Evolutionary conservation across 2,888 invertebrate species (phyloP).

Genomic region (Dryobotodes eremita): DNA sequence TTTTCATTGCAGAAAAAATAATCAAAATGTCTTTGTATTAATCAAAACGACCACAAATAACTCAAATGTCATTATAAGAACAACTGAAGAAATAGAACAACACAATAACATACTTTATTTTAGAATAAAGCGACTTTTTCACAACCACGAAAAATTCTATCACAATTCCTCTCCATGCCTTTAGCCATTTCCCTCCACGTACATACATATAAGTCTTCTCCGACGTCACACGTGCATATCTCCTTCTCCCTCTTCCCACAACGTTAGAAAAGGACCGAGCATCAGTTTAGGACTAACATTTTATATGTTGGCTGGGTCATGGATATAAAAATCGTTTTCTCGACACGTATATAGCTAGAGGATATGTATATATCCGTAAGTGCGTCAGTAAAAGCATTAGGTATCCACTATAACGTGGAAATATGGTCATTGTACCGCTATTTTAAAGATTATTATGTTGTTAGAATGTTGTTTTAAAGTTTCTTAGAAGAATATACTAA

Average conservation of each 20-base stretch:
- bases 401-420: conserved; percentile 86
- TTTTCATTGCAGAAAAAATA: not conserved
- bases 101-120: too few species aligned
- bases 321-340: conserved; percentile 90
- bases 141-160: conserved; percentile 9
- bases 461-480: conserved; percentile 30
- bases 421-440: conserved; percentile 80
- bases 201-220: conserved; percentile 81
- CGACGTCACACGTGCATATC: conserved; percentile 86
- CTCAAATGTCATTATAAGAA: not conserved
- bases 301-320: conserved; percentile 91
- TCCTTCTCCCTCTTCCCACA: conserved; percentile 77
- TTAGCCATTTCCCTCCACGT: conserved; percentile 76
- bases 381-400: conserved; percentile 82
- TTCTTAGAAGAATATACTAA: not conserved
- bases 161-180: conserved; percentile 76
- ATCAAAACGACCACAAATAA: not conserved
- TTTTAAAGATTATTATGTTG: conserved; percentile 73
- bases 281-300: conserved; percentile 89
- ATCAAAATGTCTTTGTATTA: not conserved
- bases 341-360: conserved; percentile 78
- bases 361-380: conserved; percentile 70
- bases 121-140: not conserved
- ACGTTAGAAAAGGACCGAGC: conserved; percentile 76
- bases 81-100: not conserved